Evolutionary conservation across 2,888 invertebrate species (phyloP), one percentile per base, ranked within the genome.

Genomic region (Calameuta idolon): DNA sequence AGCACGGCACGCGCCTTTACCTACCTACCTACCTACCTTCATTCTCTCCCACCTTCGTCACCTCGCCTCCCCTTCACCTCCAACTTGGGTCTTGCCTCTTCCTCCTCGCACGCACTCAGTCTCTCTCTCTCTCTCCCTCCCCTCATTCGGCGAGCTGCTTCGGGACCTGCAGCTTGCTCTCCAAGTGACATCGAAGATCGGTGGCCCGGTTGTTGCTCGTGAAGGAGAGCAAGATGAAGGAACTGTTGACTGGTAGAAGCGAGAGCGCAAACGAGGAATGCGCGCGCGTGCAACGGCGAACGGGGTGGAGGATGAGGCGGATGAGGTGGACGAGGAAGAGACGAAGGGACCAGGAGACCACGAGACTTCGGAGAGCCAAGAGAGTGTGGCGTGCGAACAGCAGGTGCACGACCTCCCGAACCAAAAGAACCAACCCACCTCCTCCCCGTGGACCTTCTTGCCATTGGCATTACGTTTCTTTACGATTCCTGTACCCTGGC

Each of bases 321-420:
- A 78, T 12, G 31, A 55, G 35, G 31, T 5, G 34, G 31, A 78
- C 55, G 69, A 15, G 78, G 78, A 78, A 69, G 79, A 75, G 23
- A n/a, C 68, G 34, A 76, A 37, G 34, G n/a, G 37, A 81, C 76
- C 74, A 76, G 80, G 80, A 79, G 40, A 40, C 40, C 40, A 40
- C 15, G 40, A 40, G 40, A 40, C 40, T 40, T 40, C 73, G 33
- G 77, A 76, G 34, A 74, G 76, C 81, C 74, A 79, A 79, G 80
- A 79, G 79, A 73, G 77, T 79, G 87, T 86, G 87, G 88, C 85
- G 86, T 86, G 87, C 88, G 85, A 88, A 87, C 86, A 89, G 89
- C 89, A 89, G 89, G 89, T 89, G 89, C 84, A 85, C 88, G 87
- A 89, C 89, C 88, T 89, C 87, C 87, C 85, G 87, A 84, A 55